These are phyloP conservation scores for Simalia tracyae DNA, from an alignment of 2,797 vertebrate species.

Conservation along the genomic window DNA sequence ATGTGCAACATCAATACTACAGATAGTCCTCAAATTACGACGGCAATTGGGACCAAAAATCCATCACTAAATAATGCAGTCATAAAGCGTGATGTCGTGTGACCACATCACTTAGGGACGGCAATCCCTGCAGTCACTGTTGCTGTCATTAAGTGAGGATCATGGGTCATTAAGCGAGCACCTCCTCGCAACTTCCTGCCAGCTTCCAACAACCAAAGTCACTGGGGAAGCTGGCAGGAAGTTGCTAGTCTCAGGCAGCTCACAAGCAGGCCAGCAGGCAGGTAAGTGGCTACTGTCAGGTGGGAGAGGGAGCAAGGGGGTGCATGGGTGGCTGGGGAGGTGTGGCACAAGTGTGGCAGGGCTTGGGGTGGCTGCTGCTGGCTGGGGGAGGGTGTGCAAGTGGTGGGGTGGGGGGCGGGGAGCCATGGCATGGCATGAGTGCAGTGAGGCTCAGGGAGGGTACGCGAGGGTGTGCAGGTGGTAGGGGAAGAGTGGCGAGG, in stretches of 20 bases:
- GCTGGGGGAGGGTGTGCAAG: not conserved
- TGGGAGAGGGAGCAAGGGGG: not conserved
- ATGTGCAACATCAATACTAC: not conserved
- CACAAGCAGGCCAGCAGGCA: not conserved
- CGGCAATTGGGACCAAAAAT: not conserved
- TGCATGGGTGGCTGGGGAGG: not conserved
- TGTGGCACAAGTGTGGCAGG: not conserved
- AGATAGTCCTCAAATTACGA: not conserved
- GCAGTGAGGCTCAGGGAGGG: not conserved
- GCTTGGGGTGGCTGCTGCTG: not conserved
- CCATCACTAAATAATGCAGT: not conserved
- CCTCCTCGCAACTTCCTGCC: not conserved
- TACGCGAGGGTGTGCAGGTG: accelerated
- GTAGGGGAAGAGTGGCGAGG: too few relatives aligned
- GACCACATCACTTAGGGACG: not conserved
- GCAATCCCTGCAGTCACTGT: not conserved
- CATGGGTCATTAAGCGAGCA: not conserved
- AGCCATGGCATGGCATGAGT: too few relatives aligned
- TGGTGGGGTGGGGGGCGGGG: not conserved
- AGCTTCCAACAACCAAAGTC: not conserved
- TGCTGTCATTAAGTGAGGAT: not conserved
- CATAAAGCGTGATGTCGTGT: not conserved
- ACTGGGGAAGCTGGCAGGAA: not conserved
- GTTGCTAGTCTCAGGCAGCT: not conserved
- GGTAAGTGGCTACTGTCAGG: not conserved